Evolutionary conservation across 2,113 vertebrate genomes (phyloP), one percentile per base, ranked within the genome.

Genomic region (Xenus cinereus): DNA sequence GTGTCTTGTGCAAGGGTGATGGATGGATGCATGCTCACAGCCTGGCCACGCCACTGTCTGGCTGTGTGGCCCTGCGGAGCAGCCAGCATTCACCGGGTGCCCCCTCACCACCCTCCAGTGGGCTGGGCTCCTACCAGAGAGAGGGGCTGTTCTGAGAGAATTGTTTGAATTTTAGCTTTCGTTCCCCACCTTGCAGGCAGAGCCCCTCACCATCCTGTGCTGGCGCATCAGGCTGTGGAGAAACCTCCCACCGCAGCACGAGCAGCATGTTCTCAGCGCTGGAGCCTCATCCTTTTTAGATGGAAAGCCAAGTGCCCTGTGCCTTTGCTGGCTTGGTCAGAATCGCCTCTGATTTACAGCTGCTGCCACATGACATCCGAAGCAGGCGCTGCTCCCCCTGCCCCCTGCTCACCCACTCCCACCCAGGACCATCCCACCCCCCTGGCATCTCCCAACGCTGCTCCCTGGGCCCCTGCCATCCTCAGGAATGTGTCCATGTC

Each of bases 401-500:
- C 26, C 22, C 54, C 5, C 1, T 15, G n/a, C 50, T 60, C 4
- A 1, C 23, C 68, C 6, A 0, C 63, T 77, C 27, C 18, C 7
- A 32, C 10, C 19, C 16, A 23, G 37, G n/a, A 22, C 51, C 24
- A 33, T 17, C 18, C 66, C 9, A 4, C 33, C 78, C 62, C 57
- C 28, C 23, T 6, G 6, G 5, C n/a, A 79, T 63, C 23, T 86
- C 67, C 27, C 48, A 64, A 0, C 4, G 5, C 24, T 27, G 18
- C 63, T 83, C 74, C 48, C 32, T 8, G n/a, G 12, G 14, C 35
- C 51, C 28, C 56, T 93, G 39, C 43, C 22, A 5, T 87, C 53
- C 39, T 35, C 0, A 3, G 41, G 39, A 43, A 33, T 0, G 0
- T 9, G 18, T 20, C 68, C 2, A 0, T 0, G 2, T 64, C 74